A percentile compares a stretch with the other conserved stretches of the same genome.
Evolutionary conservation across 2,888 invertebrate genomes (phyloP).

Genomic region (Netelia fuscicornis): DNA sequence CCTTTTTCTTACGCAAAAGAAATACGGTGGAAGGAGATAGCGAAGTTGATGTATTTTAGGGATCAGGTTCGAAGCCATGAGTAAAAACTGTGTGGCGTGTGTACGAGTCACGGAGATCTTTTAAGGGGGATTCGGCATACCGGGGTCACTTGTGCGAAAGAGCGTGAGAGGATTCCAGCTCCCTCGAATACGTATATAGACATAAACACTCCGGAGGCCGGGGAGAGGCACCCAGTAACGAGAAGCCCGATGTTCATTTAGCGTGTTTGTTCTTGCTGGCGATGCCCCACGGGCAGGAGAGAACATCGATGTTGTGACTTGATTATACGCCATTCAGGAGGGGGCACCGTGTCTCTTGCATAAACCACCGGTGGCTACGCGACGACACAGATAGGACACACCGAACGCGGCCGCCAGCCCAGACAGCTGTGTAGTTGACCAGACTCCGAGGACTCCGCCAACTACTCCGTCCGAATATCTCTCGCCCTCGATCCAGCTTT

Average conservation of each 20-base stretch:
- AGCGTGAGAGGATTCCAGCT: slow-evolving; percentile 36
- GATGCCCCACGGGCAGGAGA: slow-evolving; percentile 75
- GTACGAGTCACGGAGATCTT: slow-evolving; percentile 21
- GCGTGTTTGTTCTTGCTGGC: slow-evolving; percentile 83
- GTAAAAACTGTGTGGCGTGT: slow-evolving; percentile 11
- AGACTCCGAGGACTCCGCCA: slow-evolving; percentile 70
- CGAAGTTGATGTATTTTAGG: slow-evolving; percentile 8
- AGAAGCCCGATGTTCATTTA: slow-evolving; percentile 82
- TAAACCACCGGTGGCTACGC: slow-evolving; percentile 74
- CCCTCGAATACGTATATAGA: background rate
- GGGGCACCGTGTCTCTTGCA: slow-evolving; percentile 79
- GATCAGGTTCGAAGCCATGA: slow-evolving; percentile 10
- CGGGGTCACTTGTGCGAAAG: slow-evolving; percentile 19
- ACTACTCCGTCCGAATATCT: slow-evolving; percentile 29
- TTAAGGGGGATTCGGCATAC: slow-evolving; percentile 4
- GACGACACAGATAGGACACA: slow-evolving; percentile 67
- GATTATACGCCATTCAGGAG: slow-evolving; percentile 83
- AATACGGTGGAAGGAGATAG: background rate
- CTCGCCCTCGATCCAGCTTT: background rate
- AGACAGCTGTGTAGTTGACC: slow-evolving; percentile 77
- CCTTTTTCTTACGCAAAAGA: background rate
- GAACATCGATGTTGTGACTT: slow-evolving; percentile 83
- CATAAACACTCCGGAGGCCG: slow-evolving; percentile 10
- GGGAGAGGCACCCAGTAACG: slow-evolving; percentile 71
- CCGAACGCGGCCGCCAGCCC: slow-evolving; percentile 69